These are phyloP conservation scores for Pterostichus niger DNA, from an alignment of 2,888 invertebrate genomes.

Conservation along the genomic window DNA sequence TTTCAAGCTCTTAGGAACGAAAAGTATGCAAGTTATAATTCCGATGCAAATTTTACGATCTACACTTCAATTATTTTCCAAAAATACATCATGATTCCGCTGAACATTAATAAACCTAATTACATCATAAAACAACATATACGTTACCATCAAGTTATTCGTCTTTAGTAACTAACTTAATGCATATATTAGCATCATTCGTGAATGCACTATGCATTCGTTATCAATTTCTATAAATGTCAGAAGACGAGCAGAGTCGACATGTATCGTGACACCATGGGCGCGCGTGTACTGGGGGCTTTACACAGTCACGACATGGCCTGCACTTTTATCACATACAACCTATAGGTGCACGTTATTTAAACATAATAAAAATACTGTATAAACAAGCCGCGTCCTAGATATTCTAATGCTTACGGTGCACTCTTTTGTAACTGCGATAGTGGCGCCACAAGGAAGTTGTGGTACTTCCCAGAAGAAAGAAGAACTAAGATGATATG, in stretches of 20 bases:
- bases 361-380: slow-evolving; percentile 62
- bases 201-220: slow-evolving; percentile 32
- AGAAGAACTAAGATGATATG: neutral
- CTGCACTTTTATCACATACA: slow-evolving; percentile 59
- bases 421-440: slow-evolving; percentile 6
- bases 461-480: neutral
- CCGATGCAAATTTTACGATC: too few species aligned
- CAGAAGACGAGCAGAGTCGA: slow-evolving; percentile 41
- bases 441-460: slow-evolving; percentile 28
- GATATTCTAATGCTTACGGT: slow-evolving; percentile 28
- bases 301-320: slow-evolving; percentile 43
- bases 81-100: neutral
- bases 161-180: slow-evolving; percentile 28
- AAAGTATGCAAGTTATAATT: too few species aligned
- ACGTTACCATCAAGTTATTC: neutral
- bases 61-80: too few species aligned
- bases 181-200: slow-evolving; percentile 33
- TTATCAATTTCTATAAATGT: slow-evolving; percentile 64
- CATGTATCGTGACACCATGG: slow-evolving; percentile 53
- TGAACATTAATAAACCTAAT: neutral
- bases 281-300: slow-evolving; percentile 24
- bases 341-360: slow-evolving; percentile 57
- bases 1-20: too few species aligned
- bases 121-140: slow-evolving; percentile 3
- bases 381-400: slow-evolving; percentile 54